phyloP scores from a whole-genome alignment of 2,797 vertebrate species.

The Dendrocincla tyrannina region DNA sequence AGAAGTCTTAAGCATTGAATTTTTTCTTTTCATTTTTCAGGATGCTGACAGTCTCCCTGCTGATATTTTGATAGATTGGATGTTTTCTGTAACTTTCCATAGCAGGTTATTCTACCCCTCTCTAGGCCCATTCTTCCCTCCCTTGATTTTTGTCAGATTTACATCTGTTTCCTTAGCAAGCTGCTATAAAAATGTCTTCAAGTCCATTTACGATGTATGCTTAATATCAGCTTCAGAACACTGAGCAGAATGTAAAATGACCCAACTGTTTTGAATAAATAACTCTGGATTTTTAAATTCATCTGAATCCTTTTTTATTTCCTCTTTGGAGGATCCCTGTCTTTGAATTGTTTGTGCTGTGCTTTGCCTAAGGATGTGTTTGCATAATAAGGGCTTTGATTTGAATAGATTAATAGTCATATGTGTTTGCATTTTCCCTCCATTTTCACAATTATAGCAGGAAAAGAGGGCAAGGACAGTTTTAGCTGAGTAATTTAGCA shows the following conservation, averaged over 20 bases:
- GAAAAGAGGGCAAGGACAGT: neutral
- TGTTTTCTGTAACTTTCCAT: conserved; percentile 44
- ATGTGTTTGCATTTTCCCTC: neutral
- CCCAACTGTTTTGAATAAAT: neutral
- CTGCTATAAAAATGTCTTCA: neutral
- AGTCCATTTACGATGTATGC: neutral
- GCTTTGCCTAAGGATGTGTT: neutral
- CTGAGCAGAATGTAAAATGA: neutral
- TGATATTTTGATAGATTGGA: conserved; percentile 33
- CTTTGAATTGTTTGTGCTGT: neutral
- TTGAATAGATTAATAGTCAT: neutral
- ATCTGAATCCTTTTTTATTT: neutral
- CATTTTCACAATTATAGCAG: neutral
- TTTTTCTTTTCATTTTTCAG: neutral
- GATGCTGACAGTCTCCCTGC: conserved; percentile 3
- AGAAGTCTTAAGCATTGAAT: neutral
- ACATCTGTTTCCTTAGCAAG: conserved; percentile 16
- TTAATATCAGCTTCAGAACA: neutral
- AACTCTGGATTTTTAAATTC: neutral
- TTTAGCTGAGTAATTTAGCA: neutral
- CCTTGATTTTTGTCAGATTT: conserved; percentile 43
- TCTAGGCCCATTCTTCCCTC: neutral
- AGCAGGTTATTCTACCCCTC: neutral
- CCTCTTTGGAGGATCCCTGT: neutral
- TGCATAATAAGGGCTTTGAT: neutral